A percentile compares a stretch with the other conserved stretches of the same genome.
Conservation (phyloP, 53 echinoderm and acorn worm species). For the Echinarachnius parma region DNA sequence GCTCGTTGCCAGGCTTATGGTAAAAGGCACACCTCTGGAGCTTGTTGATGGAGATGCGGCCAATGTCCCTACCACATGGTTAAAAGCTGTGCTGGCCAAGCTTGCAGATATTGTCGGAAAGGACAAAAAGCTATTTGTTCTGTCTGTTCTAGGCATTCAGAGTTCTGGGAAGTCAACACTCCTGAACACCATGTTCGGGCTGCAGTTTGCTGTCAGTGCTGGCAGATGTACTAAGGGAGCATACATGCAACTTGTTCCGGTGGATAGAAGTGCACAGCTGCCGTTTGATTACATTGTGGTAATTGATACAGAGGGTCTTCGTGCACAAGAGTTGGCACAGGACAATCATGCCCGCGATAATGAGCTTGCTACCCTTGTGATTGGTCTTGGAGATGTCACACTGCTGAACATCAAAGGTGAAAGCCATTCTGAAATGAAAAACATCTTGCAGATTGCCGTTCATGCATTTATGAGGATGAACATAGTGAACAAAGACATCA, state of each 20-base stretch:
- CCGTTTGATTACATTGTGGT: conserved; percentile 49
- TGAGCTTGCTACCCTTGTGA: conserved; percentile 46
- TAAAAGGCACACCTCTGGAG: conserved; percentile 40
- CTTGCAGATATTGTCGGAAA: neutral
- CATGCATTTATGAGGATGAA: conserved; percentile 39
- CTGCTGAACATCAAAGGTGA: conserved; percentile 57
- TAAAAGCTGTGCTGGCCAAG: conserved; percentile 31
- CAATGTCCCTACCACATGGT: conserved; percentile 42
- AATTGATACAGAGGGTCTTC: conserved; percentile 53
- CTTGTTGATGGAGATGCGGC: conserved; percentile 54
- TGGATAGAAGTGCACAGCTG: conserved; percentile 20
- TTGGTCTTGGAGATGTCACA: conserved; percentile 48
- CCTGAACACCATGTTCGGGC: no score
- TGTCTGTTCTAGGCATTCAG: conserved; percentile 45
- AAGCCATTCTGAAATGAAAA: conserved; percentile 43
- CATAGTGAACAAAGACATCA: conserved; percentile 23
- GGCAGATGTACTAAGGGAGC: no score
- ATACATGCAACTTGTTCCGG: conserved; percentile 23
- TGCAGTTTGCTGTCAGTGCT: no score
- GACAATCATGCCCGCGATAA: conserved; percentile 41
- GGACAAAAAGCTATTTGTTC: conserved; percentile 33
- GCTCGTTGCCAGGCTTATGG: conserved; percentile 25
- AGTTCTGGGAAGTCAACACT: conserved; percentile 63
- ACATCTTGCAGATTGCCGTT: conserved; percentile 38
- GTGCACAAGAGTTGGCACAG: conserved; percentile 41